Evolutionary conservation across 2,113 vertebrate species (phyloP).

Genomic region (Trachemys scripta): DNA sequence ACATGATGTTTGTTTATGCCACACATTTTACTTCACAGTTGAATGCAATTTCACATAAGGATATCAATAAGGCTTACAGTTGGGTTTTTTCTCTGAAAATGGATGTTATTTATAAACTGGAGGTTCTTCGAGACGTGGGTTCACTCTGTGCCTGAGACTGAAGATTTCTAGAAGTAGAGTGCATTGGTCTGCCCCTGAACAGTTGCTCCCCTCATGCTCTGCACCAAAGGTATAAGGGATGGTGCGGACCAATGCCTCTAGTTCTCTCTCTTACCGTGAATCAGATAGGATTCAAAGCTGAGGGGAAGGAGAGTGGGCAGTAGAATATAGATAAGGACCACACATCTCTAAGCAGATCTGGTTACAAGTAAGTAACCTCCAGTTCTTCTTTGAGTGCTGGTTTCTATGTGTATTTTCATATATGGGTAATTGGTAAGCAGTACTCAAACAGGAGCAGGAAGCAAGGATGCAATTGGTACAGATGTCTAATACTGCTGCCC

Average conservation of each 20-base stretch:
- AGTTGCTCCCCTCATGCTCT: background rate
- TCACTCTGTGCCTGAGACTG: background rate
- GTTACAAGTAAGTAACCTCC: background rate
- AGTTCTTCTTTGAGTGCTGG: background rate
- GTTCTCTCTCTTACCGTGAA: background rate
- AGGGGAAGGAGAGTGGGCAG: background rate
- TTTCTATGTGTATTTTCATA: background rate
- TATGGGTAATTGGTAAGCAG: background rate
- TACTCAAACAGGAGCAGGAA: background rate
- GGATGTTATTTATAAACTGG: background rate
- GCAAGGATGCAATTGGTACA: background rate
- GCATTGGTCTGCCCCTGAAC: background rate
- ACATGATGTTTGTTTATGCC: fast-evolving
- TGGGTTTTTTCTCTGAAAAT: background rate
- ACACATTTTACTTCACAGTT: background rate
- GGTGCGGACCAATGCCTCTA: background rate
- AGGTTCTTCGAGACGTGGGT: background rate
- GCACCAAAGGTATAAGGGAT: background rate
- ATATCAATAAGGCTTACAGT: background rate
- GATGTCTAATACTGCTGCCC: background rate
- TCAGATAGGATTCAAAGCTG: background rate
- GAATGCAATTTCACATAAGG: background rate
- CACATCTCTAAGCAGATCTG: background rate
- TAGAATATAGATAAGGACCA: background rate
- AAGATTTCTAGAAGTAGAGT: background rate